Base-by-base conservation (phyloP, 2,797 vertebrate genomes). In the Mastacembelus armatus region DNA sequence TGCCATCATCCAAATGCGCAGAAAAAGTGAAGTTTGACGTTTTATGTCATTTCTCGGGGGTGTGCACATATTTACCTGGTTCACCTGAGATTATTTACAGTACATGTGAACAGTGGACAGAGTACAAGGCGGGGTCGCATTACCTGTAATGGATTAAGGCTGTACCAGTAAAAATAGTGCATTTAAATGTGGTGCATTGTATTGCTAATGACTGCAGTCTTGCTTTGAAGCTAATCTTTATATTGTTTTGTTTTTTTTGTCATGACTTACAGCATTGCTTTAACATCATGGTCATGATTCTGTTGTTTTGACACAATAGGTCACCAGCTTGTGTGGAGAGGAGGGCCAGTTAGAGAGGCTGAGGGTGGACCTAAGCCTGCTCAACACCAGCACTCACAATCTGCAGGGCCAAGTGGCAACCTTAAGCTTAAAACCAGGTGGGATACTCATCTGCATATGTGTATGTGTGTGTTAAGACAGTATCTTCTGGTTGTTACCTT, bases 381-480 rank as follows among this genome's bases (percentile, higher is more conserved):
- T 92, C 19, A 91, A 91, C 51, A 61, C 5, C 58, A 91, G 77
- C 54, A 72, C 71, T 36, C 19, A 29, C 4, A 52, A 7, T 12
- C 80, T 91, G 74, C 66, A 85, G 18, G 32, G n/a, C 9, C 73
- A 71, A 36, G 19, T 96, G 75, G 81, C 43, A 1, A 84, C 68
- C 64, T 65, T 95, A 61, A 90, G 66, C 14, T 39, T 10, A 38
- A 40, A 3, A 48, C 32, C 91, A 94, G 94, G 95, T 95, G 74
- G 1, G 18, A 32, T 2, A 6, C 11, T 27, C 2, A 5, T 19
- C 12, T 15, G 29, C 33, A 36, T 10, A 11, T 71, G 8, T 39
- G 33, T 33, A 22, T 54, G 44, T 32, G 32, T 58, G 27, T 40
- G 5, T 50, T n/a, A n/a, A n/a, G n/a, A n/a, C n/a, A n/a, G 45